A percentile compares a stretch with the other conserved stretches of the same genome.
Evolutionary conservation across 2,888 invertebrate genomes (phyloP).

Genomic region (Baronia brevicornis): DNA sequence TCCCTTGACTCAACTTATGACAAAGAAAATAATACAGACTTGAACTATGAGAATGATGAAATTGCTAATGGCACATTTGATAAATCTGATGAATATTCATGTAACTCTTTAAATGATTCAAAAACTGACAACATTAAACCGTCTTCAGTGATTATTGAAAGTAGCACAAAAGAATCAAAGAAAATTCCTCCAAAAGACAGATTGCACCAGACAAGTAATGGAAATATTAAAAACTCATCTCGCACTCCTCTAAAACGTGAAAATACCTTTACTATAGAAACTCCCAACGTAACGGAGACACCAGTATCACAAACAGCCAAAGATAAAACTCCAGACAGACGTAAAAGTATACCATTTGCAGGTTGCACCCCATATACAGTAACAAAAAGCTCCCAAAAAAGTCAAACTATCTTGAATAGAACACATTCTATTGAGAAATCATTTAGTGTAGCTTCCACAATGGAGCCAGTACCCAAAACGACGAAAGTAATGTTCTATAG

Average conservation of each 20-base stretch:
- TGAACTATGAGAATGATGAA: slow-evolving; percentile 19
- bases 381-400: slow-evolving; percentile 32
- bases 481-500: slow-evolving; percentile 67
- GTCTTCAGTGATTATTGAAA: slow-evolving; percentile 53
- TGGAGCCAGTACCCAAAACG: slow-evolving; percentile 29
- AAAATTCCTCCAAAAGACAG: slow-evolving; percentile 14
- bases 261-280: slow-evolving; percentile 60
- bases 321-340: slow-evolving; percentile 36
- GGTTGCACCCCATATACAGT: slow-evolving; percentile 54
- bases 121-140: slow-evolving; percentile 44
- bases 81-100: slow-evolving; percentile 35
- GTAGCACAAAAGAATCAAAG: slow-evolving; percentile 48
- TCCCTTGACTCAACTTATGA: slow-evolving; percentile 39
- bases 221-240: slow-evolving; percentile 8
- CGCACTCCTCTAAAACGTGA: slow-evolving; percentile 48
- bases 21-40: slow-evolving; percentile 23
- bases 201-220: not conserved
- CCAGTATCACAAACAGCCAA: slow-evolving; percentile 9
- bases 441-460: slow-evolving; percentile 23
- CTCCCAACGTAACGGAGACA: slow-evolving; percentile 22
- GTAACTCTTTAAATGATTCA: slow-evolving; percentile 59
- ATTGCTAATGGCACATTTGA: slow-evolving; percentile 33
- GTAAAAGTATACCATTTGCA: slow-evolving; percentile 40
- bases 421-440: slow-evolving; percentile 58
- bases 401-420: slow-evolving; percentile 41